phyloP scores from a whole-genome alignment of 2,888 invertebrate genomes.

The Neocrepidodera transversa region DNA sequence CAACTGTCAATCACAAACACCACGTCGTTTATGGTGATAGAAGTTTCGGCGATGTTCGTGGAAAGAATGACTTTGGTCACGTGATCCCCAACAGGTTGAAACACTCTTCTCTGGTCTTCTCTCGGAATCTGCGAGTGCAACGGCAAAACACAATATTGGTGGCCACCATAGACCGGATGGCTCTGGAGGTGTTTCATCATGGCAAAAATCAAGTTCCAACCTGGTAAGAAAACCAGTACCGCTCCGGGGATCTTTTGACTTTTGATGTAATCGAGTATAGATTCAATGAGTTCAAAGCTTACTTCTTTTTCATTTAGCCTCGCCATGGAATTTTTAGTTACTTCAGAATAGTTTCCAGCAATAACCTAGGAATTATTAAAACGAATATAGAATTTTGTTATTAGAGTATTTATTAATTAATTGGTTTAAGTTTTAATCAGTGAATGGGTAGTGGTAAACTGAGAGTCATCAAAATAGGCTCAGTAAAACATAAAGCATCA shows the following conservation, averaged over 20 bases:
- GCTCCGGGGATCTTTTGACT: conserved; percentile 75
- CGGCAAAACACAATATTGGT: conserved; percentile 81
- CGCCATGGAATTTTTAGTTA: conserved; percentile 75
- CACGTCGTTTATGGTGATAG: conserved; percentile 97
- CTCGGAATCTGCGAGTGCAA: conserved; percentile 97
- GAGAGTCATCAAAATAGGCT: conserved; percentile 11
- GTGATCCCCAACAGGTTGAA: conserved; percentile 82
- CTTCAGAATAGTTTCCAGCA: conserved; percentile 62
- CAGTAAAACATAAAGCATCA: neutral
- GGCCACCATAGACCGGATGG: conserved; percentile 67
- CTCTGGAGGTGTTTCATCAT: conserved; percentile 84
- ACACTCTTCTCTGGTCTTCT: conserved; percentile 93
- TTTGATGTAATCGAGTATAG: conserved; percentile 72
- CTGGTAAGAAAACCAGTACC: conserved; percentile 91
- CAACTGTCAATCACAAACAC: conserved; percentile 98
- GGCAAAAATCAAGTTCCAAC: conserved; percentile 96
- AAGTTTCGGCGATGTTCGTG: conserved; percentile 98
- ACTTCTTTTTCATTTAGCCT: conserved; percentile 89
- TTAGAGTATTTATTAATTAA: neutral
- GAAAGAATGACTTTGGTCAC: conserved; percentile 94
- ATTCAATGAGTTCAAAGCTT: conserved; percentile 91
- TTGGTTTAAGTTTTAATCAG: neutral
- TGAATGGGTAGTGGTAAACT: conserved; percentile 12
- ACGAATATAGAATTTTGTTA: conserved; percentile 1
- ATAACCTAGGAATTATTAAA: conserved; percentile 49